Evolutionary conservation across 1,140 invertebrate species (phyloP).

Genomic region (Colletes latitarsis): DNA sequence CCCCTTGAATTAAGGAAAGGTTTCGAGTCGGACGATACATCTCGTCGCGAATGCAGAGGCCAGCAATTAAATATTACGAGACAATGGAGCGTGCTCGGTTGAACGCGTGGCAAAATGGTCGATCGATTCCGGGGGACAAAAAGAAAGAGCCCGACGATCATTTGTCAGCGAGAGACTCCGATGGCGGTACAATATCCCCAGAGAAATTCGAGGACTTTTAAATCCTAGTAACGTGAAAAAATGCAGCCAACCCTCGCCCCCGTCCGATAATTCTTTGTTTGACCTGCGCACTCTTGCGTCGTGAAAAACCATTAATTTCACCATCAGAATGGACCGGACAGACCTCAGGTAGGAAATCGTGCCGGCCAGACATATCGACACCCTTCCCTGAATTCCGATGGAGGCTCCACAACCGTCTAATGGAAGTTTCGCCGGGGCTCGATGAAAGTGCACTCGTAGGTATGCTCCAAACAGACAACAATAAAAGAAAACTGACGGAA

Average conservation of each 20-base stretch:
- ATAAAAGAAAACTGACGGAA: slow-evolving; percentile 41
- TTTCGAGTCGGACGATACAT: too few relatives aligned
- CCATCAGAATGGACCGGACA: slow-evolving; percentile 58
- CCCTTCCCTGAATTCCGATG: slow-evolving; percentile 65
- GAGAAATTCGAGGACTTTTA: slow-evolving; percentile 53
- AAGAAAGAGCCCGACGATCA: neutral
- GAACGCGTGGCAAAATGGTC: neutral
- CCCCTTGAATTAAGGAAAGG: too few relatives aligned
- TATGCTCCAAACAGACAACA: slow-evolving; percentile 59
- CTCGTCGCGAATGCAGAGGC: too few relatives aligned
- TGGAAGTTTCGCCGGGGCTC: slow-evolving; percentile 60
- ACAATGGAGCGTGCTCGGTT: neutral
- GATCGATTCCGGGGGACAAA: neutral
- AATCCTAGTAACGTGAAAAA: slow-evolving; percentile 59
- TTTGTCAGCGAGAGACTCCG: slow-evolving; percentile 44
- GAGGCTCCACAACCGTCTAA: slow-evolving; percentile 59
- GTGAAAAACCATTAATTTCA: slow-evolving; percentile 64
- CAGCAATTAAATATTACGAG: slow-evolving; percentile 1
- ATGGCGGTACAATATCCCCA: slow-evolving; percentile 38
- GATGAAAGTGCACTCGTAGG: slow-evolving; percentile 53
- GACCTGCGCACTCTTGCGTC: slow-evolving; percentile 60
- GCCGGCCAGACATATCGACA: slow-evolving; percentile 64
- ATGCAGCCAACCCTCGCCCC: slow-evolving; percentile 43
- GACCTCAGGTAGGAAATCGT: slow-evolving; percentile 64
- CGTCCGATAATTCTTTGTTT: slow-evolving; percentile 65